Conservation (phyloP, 2,888 invertebrate species). For the Agrotis ipsilon region DNA sequence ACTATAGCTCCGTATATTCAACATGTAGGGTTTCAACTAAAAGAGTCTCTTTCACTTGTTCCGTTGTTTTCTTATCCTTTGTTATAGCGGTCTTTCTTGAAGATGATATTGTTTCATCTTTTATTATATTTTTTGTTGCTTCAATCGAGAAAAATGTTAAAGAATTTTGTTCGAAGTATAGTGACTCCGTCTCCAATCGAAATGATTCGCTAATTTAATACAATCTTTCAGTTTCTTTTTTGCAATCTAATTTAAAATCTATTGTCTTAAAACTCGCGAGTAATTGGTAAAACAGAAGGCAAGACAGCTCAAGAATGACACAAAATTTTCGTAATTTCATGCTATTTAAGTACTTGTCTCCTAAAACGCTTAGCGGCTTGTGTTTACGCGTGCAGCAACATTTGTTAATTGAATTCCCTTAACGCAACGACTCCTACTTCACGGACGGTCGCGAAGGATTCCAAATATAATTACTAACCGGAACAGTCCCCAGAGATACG, state of each 20-base stretch:
- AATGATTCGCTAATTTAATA: constrained; percentile 14
- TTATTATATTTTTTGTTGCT: constrained; percentile 15
- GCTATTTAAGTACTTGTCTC: constrained; percentile 54
- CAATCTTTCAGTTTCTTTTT: constrained; percentile 1
- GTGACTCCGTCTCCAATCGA: not conserved
- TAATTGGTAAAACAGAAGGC: constrained; percentile 34
- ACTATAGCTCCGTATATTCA: constrained; percentile 37
- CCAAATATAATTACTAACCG: constrained; percentile 65
- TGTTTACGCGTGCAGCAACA: constrained; percentile 57
- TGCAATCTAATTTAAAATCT: constrained; percentile 4
- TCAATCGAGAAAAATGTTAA: constrained; percentile 2
- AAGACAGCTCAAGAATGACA: constrained; percentile 20
- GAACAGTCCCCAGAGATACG: constrained; percentile 43
- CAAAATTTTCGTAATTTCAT: constrained; percentile 54
- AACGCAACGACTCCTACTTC: constrained; percentile 68
- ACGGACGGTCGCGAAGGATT: constrained; percentile 60
- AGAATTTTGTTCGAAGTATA: not conserved
- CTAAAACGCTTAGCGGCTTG: constrained; percentile 55
- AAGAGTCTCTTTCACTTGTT: constrained; percentile 41
- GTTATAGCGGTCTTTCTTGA: not conserved
- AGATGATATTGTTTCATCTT: constrained; percentile 25
- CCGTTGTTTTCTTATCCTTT: constrained; percentile 35
- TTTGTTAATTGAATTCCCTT: constrained; percentile 73
- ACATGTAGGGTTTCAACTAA: constrained; percentile 41
- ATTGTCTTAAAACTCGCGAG: constrained; percentile 22